Percentiles rank a stretch among this genome's conserved stretches.
These are phyloP conservation scores for Ips typographus DNA, from an alignment of 1,140 invertebrate genomes.

Conservation along the genomic window DNA sequence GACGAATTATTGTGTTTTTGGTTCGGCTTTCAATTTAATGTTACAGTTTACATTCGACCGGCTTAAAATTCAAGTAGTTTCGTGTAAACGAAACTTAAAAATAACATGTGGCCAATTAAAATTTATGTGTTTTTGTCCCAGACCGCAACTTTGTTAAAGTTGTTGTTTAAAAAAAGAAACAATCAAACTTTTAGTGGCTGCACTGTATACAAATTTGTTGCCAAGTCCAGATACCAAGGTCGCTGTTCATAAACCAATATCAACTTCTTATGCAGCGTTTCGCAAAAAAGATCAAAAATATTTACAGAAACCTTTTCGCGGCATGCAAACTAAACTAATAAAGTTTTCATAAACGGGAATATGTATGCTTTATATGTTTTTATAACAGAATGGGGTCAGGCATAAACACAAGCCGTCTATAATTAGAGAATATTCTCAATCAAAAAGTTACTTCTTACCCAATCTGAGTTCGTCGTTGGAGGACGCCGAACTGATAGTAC, in stretches of 20 bases:
- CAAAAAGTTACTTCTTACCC: constrained; percentile 37
- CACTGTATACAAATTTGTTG: too few species aligned
- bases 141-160: too few species aligned
- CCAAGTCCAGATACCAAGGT: too few species aligned
- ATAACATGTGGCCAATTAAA: too few species aligned
- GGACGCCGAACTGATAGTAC: constrained; percentile 55
- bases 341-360: neutral
- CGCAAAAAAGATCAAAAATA: constrained; percentile 14
- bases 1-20: too few species aligned
- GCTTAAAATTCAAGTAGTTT: too few species aligned
- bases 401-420: constrained; percentile 6
- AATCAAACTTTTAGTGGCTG: too few species aligned
- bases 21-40: too few species aligned
- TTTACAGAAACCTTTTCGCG: constrained; percentile 21
- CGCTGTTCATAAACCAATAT: neutral
- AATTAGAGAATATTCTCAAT: constrained; percentile 6
- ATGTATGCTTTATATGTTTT: constrained; percentile 13
- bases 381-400: constrained; percentile 16
- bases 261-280: constrained; percentile 13
- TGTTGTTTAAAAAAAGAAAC: too few species aligned
- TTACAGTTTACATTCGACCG: too few species aligned
- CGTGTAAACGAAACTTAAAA: too few species aligned
- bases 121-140: too few species aligned
- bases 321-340: constrained; percentile 21
- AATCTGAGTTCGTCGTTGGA: constrained; percentile 55